Evolutionary conservation across 2,113 vertebrate genomes (phyloP), one percentile per base, ranked within the genome.

Genomic region (Galemys pyrenaicus): DNA sequence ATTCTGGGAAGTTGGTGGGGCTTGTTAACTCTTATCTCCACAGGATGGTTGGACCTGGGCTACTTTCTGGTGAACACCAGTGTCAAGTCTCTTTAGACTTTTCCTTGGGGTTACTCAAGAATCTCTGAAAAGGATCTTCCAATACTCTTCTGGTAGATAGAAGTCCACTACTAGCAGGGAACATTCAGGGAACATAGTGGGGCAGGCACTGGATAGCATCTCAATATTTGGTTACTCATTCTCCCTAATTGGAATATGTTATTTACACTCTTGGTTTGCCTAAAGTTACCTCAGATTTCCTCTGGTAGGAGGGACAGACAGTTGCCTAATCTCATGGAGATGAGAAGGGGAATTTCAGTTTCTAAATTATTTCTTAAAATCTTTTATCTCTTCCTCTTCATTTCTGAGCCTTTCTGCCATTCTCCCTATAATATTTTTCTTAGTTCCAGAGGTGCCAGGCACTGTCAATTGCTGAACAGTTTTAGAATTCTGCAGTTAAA

Each of bases 401-500:
- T 37, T 56, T 83, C 70, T 60, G 73, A 87, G 32, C 2, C 62
- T 94, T 86, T 49, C 32, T 84, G 41, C 37, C 32, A 26, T 46
- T 35, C 35, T 2, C 16, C 12, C 65, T 71, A 56, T 11, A 37
- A 9, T 46, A n/a, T 54, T 44, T 64, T 49, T 87, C 32, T 44
- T 28, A 44, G 13, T 89, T 92, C 49, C 64, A 56, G 51, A 65
- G 3, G 35, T 44, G 35, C 16, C 70, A 92, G 68, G 78, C 56
- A 26, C 20, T 24, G n/a, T 73, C 10, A 67, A 28, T 64, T 78
- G 35, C 35, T 74, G 68, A 79, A 41, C 70, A 81, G 30, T 65
- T 93, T 64, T 56, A 74, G 88, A 22, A 79, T 94, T 78, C 64
- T 83, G 20, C 15, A 74, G 56, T 73, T 95, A 62, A 73, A 80